These are phyloP conservation scores for Osmoderma eremita DNA, from an alignment of 2,888 invertebrate species.

Conservation along the genomic window DNA sequence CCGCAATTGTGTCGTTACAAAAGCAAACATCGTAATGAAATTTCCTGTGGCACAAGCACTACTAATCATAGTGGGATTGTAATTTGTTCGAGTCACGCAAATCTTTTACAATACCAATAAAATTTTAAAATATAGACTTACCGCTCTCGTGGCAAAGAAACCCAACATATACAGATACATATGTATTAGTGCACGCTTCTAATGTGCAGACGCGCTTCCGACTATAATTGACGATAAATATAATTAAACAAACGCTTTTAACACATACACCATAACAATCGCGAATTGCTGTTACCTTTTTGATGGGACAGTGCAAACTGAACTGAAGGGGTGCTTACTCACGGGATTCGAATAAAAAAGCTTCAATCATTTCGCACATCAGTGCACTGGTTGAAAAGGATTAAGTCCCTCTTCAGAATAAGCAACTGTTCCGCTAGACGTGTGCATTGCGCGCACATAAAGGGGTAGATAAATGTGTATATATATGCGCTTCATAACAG, in stretches of 20 bases:
- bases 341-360: conserved; percentile 32
- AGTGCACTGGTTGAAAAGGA: conserved; percentile 31
- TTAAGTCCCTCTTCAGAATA: conserved; percentile 28
- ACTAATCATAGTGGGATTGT: background rate
- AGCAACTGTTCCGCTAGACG: conserved; percentile 27
- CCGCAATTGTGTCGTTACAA: background rate
- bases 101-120: background rate
- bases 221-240: too few relatives aligned
- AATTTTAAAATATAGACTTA: background rate
- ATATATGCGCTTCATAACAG: conserved; percentile 10
- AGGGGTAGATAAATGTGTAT: conserved; percentile 17
- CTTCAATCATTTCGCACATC: conserved; percentile 33
- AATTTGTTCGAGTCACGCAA: conserved; percentile 14
- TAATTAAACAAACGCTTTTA: too few relatives aligned
- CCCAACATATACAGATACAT: background rate
- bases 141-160: background rate
- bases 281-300: conserved; percentile 8
- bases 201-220: too few relatives aligned
- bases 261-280: background rate
- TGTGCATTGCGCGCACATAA: background rate
- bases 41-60: conserved; percentile 4
- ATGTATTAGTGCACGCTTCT: background rate
- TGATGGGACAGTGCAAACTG: conserved; percentile 8
- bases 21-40: conserved; percentile 21
- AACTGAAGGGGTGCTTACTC: conserved; percentile 26